A percentile compares a stretch with the other conserved stretches of the same genome.
Evolutionary conservation across 92 coral and sea anemone genomes (phyloP).

Genomic region (Muricea muricata): DNA sequence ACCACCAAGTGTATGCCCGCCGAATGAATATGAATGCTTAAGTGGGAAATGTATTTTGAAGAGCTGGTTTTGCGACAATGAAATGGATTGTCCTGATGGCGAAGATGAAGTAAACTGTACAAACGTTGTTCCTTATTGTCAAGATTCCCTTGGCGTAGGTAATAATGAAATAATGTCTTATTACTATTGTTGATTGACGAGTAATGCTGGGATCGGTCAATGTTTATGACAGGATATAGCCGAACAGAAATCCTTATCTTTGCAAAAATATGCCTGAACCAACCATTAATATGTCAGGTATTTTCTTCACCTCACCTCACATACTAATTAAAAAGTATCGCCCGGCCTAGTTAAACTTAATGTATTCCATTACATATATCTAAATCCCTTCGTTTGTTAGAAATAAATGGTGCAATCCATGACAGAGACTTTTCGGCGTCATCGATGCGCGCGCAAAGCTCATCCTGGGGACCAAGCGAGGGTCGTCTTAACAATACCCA

Average conservation of each 20-base stretch:
- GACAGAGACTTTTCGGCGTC: constrained; percentile 13
- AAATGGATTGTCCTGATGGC: constrained; percentile 73
- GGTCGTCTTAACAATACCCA: constrained; percentile 68
- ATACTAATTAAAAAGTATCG: too few species aligned
- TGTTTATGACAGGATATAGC: too few species aligned
- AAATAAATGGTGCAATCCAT: background rate
- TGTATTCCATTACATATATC: background rate
- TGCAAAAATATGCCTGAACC: too few species aligned
- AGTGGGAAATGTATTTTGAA: constrained; percentile 74
- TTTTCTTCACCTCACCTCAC: too few species aligned
- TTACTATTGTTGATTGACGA: too few species aligned
- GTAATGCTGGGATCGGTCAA: too few species aligned
- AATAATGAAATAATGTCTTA: too few species aligned
- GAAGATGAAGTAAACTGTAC: constrained; percentile 86
- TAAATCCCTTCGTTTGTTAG: background rate
- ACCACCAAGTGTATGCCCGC: constrained; percentile 58
- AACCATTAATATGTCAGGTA: too few species aligned
- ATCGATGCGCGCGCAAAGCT: background rate
- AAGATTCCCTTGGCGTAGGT: constrained; percentile 70
- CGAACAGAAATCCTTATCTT: too few species aligned
- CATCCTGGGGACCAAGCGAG: constrained; percentile 44
- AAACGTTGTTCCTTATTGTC: constrained; percentile 45
- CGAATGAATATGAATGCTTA: constrained; percentile 56
- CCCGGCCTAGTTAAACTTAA: background rate
- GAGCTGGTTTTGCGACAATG: constrained; percentile 89